These are phyloP conservation scores for Actinia equina DNA, from an alignment of 64 coral and sea anemone genomes.

Conservation along the genomic window DNA sequence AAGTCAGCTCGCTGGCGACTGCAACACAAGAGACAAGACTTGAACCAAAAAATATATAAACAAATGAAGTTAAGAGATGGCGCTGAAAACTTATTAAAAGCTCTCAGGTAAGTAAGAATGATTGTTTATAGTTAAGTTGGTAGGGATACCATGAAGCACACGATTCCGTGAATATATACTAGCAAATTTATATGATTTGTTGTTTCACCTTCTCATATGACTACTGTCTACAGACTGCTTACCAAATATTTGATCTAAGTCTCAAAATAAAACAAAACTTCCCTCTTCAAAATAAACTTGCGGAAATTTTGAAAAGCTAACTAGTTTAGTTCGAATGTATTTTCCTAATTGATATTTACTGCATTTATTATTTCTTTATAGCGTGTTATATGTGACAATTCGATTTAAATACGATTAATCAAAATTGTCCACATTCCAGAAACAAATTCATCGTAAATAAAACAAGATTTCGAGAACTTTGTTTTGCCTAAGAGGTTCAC, in stretches of 20 bases:
- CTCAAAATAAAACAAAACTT: background rate
- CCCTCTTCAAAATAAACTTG: no score
- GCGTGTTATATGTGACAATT: background rate
- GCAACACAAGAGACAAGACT: conserved; percentile 78
- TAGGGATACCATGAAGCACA: background rate
- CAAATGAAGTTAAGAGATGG: conserved; percentile 87
- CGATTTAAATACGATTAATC: background rate
- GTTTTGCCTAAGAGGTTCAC: background rate
- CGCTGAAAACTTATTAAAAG: conserved; percentile 93
- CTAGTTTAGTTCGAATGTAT: no score
- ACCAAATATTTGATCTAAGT: conserved; percentile 3
- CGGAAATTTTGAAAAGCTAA: no score
- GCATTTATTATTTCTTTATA: background rate
- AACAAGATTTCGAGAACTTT: background rate
- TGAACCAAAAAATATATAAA: conserved; percentile 81
- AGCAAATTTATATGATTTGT: conserved; percentile 7
- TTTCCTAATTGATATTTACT: background rate
- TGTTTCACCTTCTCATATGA: background rate
- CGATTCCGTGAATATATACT: background rate
- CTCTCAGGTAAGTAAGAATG: conserved; percentile 55
- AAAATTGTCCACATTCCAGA: background rate
- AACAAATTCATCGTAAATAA: background rate
- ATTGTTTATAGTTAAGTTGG: background rate
- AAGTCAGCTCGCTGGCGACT: conserved; percentile 76
- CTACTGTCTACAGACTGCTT: background rate